Base-by-base conservation (phyloP, 2,888 invertebrate species). In the Rotaria macrura region DNA sequence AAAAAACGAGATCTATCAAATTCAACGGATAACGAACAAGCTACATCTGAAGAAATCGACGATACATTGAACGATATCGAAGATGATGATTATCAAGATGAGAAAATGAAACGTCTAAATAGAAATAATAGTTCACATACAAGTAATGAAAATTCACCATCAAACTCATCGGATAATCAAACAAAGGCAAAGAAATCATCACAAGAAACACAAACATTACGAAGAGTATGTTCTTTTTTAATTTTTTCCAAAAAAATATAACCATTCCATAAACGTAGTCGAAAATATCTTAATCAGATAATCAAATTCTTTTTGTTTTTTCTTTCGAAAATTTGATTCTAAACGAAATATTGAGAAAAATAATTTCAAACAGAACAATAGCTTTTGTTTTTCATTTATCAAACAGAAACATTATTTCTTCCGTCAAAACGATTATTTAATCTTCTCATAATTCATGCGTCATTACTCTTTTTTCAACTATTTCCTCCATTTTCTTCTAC, bases 61-160 rank as follows among this genome's bases (percentile, higher is more conserved):
- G 79, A 79, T 40, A 79, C 79, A 43, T 43, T 79, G 20, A 79
- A 79, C 34, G 79, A 79, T 43, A 79, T 79, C 43, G 79, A 79
- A 43, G 79, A 79, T 7, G 40, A 79, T 43, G 79, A 79, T 43
- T 79, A 79, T 79, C 79, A 43, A 79, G 43, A 79, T 43, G 65
- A 65, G 2, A 65, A 65, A 38, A 1, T 34, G 20, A 65, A 38
- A 65, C 65, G 65, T 7, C 79, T 43, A 79, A 6, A 10, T 0
- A 79, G 7, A n/a, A 79, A 79, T 14, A 43, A 43, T 43, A 79
- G 79, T 43, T 79, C 79, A n/a, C 79, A n/a, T 43, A 79, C 43
- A 40, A 79, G 79, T 79, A n/a, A 43, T 79, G 79, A 79, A 79
- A 79, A 43, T 79, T 79, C 79, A 79, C 79, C 79, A 79, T 23